Evolutionary conservation across 2,888 invertebrate species (phyloP).

Genomic region (Napeogenes inachia): DNA sequence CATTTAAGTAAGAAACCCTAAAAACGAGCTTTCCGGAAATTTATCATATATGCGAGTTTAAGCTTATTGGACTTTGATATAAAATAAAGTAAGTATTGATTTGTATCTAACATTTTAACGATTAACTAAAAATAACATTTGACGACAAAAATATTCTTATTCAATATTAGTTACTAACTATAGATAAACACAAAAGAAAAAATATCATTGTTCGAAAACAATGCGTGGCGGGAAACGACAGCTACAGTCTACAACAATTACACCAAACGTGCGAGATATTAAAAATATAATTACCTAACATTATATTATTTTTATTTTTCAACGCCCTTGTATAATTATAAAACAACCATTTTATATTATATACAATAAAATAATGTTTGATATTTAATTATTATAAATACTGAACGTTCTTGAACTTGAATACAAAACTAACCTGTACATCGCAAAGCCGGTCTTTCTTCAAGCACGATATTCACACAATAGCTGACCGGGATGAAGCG

Average conservation of each 20-base stretch:
- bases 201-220: constrained; percentile 3
- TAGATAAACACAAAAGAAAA: neutral
- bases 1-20: no score
- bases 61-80: no score
- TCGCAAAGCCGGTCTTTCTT: constrained; percentile 36
- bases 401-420: constrained; percentile 30
- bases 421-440: constrained; percentile 66
- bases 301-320: neutral
- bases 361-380: no score
- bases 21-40: no score
- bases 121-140: no score
- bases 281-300: neutral
- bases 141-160: neutral
- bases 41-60: no score
- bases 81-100: no score
- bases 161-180: neutral
- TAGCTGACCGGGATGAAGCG: constrained; percentile 44
- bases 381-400: neutral
- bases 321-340: neutral
- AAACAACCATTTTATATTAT: neutral
- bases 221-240: neutral
- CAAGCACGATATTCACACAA: constrained; percentile 43
- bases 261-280: neutral
- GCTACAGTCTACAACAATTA: neutral
- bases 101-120: no score